Base-by-base conservation (phyloP, 2,888 invertebrate genomes). In the Drosophila prolongata region DNA sequence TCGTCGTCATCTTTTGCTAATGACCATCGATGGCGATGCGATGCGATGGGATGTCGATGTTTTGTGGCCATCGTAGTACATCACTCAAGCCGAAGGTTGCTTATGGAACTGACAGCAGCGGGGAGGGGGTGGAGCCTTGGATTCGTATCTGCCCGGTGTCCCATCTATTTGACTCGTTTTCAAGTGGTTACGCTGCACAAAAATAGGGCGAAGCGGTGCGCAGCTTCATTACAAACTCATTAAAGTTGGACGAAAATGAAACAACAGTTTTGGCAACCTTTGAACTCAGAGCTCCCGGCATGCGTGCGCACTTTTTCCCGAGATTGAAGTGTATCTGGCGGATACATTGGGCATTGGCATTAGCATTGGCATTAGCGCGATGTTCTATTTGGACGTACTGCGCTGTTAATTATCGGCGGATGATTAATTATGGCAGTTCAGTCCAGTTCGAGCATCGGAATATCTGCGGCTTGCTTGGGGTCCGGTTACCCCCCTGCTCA, bases 1-100 rank as follows among this genome's bases (percentile, higher is more conserved):
- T 65, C 86, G 71, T 88, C 81, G 85, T 85, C 85, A 85, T 89
- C 89, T 80, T 85, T 82, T 66, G 87, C 85, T 85, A 85, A 85
- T 85, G 85, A 89, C 85, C 85, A 85, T 88, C 61, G 74, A 77
- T 76, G 78, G 62, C 59, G 59, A 59, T 57, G 62, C 53, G 40
- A 54, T 27, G 56, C 24, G 19, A 46, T 61, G 60, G 30, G 30
- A 30, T 8, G 30, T 49, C 56, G 52, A 49, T 62, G 53, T 71
- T 52, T 54, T 57, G 58, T 46, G 58, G 64, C 72, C 73, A 46
- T 73, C 64, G 71, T 66, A 84, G 86, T 87, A 82, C 83, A 83
- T 83, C 83, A 83, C 78, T 87, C 86, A 83, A 87, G 58, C 66
- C 73, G 62, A 75, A 71, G 77, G 58, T 70, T 64, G 38, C 50